A percentile compares a stretch with the other conserved stretches of the same genome.
Evolutionary conservation across 2,113 vertebrate genomes (phyloP).

Genomic region (Takifugu bimaculatus): DNA sequence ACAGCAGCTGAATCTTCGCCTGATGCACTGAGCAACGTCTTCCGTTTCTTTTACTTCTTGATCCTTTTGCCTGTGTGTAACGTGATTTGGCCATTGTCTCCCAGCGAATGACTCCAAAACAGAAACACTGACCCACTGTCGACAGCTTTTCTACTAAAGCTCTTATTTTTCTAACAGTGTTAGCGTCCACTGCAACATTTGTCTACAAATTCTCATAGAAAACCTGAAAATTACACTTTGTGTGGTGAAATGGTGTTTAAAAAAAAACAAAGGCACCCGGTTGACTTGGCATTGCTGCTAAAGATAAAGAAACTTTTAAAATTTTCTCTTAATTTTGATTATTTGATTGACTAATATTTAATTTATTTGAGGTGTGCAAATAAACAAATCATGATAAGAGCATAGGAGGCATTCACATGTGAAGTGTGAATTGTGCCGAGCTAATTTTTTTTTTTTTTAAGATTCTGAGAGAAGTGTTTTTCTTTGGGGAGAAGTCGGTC

Average conservation of each 20-base stretch:
- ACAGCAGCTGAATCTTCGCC: slow-evolving; percentile 32
- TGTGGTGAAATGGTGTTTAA: neutral
- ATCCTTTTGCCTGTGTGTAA: too few relatives aligned
- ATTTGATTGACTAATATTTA: slow-evolving; percentile 63
- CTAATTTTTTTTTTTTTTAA: slow-evolving; percentile 55
- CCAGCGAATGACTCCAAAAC: slow-evolving; percentile 30
- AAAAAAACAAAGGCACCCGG: too few relatives aligned
- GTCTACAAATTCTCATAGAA: too few relatives aligned
- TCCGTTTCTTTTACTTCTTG: slow-evolving; percentile 24
- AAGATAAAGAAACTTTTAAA: slow-evolving; percentile 31
- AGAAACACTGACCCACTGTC: slow-evolving; percentile 11
- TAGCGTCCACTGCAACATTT: slow-evolving; percentile 10
- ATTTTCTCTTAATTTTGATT: slow-evolving; percentile 15
- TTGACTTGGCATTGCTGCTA: slow-evolving; percentile 46
- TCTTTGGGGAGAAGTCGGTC: slow-evolving; percentile 23
- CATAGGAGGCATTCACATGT: slow-evolving; percentile 31
- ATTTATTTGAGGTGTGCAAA: slow-evolving; percentile 63
- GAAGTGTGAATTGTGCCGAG: slow-evolving; percentile 64
- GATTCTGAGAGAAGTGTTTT: slow-evolving; percentile 39
- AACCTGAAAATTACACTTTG: neutral
- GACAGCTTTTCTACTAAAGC: slow-evolving; percentile 69
- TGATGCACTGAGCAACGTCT: slow-evolving; percentile 63
- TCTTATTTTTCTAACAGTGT: slow-evolving; percentile 69
- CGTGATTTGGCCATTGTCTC: neutral
- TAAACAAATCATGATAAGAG: slow-evolving; percentile 44